phyloP scores from a whole-genome alignment of 2,113 vertebrate species.

The Corydoras maculifer region DNA sequence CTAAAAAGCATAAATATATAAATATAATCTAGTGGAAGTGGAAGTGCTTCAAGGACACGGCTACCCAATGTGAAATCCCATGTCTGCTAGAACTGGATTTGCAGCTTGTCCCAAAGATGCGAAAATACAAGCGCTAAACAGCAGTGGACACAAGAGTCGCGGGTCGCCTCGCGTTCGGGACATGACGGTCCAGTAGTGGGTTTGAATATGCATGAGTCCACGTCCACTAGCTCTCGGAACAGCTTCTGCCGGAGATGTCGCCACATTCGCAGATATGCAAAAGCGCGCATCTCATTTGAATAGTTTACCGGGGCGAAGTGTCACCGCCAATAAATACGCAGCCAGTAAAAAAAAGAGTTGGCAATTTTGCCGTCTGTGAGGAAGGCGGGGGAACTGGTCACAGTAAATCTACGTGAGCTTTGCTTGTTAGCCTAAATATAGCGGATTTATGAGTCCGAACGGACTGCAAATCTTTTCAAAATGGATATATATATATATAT shows the following conservation, averaged over 20 bases:
- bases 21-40: too few species aligned
- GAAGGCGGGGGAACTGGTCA: not conserved
- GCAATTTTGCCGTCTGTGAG: slow-evolving; percentile 41
- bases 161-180: slow-evolving; percentile 15
- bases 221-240: slow-evolving; percentile 16
- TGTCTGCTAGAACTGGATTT: too few species aligned
- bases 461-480: too few species aligned
- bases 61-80: too few species aligned
- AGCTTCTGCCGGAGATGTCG: slow-evolving; percentile 44
- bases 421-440: too few species aligned
- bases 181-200: slow-evolving; percentile 68
- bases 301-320: slow-evolving; percentile 56
- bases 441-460: too few species aligned
- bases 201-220: slow-evolving; percentile 73
- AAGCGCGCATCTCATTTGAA: slow-evolving; percentile 67
- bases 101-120: slow-evolving; percentile 39
- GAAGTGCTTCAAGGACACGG: too few species aligned
- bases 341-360: slow-evolving; percentile 36
- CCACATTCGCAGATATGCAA: slow-evolving; percentile 47
- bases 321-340: slow-evolving; percentile 58
- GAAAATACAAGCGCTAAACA: slow-evolving; percentile 52
- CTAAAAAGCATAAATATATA: too few species aligned
- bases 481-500: too few species aligned
- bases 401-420: too few species aligned
- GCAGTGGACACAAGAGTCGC: slow-evolving; percentile 32